Base-by-base conservation (phyloP, 2,888 invertebrate species). In the Drosophila diplacantha region DNA sequence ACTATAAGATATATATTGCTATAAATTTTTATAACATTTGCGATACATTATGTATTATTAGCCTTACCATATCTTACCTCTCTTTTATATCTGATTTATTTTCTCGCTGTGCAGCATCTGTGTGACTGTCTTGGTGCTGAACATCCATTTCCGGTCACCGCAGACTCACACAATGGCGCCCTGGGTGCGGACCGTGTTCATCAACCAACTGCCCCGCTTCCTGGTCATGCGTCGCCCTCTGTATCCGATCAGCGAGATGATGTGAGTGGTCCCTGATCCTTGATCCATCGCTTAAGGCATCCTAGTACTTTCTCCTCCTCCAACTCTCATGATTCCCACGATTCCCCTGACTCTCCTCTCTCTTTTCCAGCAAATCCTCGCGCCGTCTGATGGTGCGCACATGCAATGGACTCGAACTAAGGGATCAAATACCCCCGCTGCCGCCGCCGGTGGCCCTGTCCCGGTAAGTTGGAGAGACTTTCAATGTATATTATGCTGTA, bases 111-210 rank as follows among this genome's bases (percentile, higher is more conserved):
- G 57, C 91, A 95, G 95, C 89, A 96, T 97, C 90, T 95, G 96
- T 90, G 94, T 96, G 87, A 96, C 97, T 69, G 98, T 99, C 85
- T 94, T 98, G 87, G 97, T 98, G 84, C 91, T 98, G 85, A 98
- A 98, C 90, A 96, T 98, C 83, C 98, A 98, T 91, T 98, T 98
- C 91, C 95, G 99, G 63, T 97, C 97, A 75, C 97, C 98, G 73
- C 96, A 97, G 89, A 99, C 98, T 72, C 98, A 98, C 91, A 94
- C 95, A 76, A 98, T 99, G 98, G 95, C 97, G 71, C 96, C 98
- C 55, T 98, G 98, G 98, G 96, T 98, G 84, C 93, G 96, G 74
- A 92, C 95, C 75, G 94, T 99, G 84, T 98, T 98, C 91, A 96
- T 98, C 86, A 96, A 98, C 91, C 95, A 97, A 88, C 92, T 98